A percentile compares a stretch with the other conserved stretches of the same genome.
Evolutionary conservation across 2,113 vertebrate genomes (phyloP).

Genomic region (Ctenodactylus gundi): DNA sequence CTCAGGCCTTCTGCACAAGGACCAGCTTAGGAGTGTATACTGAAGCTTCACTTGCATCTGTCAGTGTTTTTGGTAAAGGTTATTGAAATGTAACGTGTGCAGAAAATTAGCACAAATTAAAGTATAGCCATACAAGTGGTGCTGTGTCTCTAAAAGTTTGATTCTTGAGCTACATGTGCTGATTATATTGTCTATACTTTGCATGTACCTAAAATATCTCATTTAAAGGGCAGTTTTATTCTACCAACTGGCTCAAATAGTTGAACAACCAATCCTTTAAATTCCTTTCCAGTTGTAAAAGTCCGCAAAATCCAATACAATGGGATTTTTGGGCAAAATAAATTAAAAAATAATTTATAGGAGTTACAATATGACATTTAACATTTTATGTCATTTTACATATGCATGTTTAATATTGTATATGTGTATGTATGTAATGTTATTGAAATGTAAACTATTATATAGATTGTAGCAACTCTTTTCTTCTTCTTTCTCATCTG

Average conservation of each 20-base stretch:
- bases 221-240: not conserved
- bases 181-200: not conserved
- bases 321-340: not conserved
- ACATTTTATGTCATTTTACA: slow-evolving; percentile 13
- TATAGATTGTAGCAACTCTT: not conserved
- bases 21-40: not conserved
- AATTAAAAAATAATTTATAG: not conserved
- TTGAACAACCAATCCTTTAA: not conserved
- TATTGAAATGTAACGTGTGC: not conserved
- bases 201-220: slow-evolving; percentile 1
- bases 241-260: not conserved
- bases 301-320: slow-evolving; percentile 35
- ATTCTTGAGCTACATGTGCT: not conserved
- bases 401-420: no score
- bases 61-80: not conserved
- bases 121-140: not conserved
- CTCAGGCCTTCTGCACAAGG: not conserved
- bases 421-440: no score
- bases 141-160: not conserved
- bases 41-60: not conserved
- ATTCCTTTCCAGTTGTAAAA: not conserved
- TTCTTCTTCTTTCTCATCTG: not conserved
- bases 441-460: not conserved
- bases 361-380: not conserved
- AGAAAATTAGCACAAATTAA: not conserved